Conservation (phyloP, 2,888 invertebrate genomes). For the Spisula solida region DNA sequence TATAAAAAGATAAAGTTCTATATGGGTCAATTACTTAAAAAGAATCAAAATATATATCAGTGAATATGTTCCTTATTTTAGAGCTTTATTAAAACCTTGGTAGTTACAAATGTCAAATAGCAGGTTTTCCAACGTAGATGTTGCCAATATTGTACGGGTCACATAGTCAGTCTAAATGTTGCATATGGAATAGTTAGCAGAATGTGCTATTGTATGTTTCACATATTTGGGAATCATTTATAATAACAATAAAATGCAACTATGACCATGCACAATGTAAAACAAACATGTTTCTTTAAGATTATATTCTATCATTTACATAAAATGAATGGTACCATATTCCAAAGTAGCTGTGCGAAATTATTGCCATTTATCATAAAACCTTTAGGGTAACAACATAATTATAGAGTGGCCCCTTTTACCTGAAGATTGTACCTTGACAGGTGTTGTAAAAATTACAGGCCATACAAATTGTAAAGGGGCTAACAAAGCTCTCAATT, state of each 20-base stretch:
- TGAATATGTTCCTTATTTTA: too few species aligned
- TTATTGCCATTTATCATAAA: constrained; percentile 39
- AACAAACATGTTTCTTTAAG: neutral
- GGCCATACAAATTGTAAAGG: neutral
- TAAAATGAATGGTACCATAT: constrained; percentile 45
- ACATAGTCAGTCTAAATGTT: too few species aligned
- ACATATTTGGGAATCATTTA: neutral
- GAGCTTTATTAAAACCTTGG: too few species aligned
- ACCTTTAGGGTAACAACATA: constrained; percentile 27
- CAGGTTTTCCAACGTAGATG: too few species aligned
- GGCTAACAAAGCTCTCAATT: constrained; percentile 32
- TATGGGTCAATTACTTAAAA: too few species aligned
- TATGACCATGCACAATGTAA: neutral
- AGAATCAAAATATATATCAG: too few species aligned
- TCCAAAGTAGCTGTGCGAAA: constrained; percentile 22
- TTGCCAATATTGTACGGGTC: too few species aligned
- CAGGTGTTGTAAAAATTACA: constrained; percentile 46
- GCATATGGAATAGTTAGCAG: too few species aligned
- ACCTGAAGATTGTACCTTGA: constrained; percentile 27
- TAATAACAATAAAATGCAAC: neutral
- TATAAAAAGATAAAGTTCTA: too few species aligned
- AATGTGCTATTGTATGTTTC: neutral
- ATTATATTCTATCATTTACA: constrained; percentile 31
- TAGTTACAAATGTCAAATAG: too few species aligned
- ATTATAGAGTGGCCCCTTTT: constrained; percentile 34